These are phyloP conservation scores for Alexandromys oeconomus DNA, from an alignment of 2,797 vertebrate genomes.

Conservation along the genomic window DNA sequence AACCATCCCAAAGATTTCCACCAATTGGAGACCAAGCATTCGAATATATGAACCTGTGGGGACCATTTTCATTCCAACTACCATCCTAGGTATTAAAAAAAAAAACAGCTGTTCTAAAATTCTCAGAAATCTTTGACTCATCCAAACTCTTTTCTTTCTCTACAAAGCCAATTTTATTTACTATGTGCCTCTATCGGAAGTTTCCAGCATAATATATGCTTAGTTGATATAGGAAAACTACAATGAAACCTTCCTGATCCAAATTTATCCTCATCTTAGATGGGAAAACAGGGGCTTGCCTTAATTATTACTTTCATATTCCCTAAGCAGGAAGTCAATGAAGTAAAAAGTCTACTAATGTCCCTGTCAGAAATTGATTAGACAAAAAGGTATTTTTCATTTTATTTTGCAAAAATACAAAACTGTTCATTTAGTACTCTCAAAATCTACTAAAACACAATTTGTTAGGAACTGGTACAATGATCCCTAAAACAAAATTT, in stretches of 20 bases:
- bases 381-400: background rate
- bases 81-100: background rate
- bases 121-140: slow-evolving; percentile 64
- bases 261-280: slow-evolving; percentile 56
- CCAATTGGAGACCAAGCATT: background rate
- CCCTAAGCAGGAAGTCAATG: background rate
- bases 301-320: slow-evolving; percentile 17
- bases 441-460: background rate
- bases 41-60: background rate
- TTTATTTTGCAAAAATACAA: slow-evolving; percentile 47
- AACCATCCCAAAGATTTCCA: background rate
- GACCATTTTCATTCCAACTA: background rate
- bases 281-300: slow-evolving; percentile 63
- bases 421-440: background rate
- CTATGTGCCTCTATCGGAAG: slow-evolving; percentile 25
- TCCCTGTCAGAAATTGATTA: background rate
- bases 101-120: background rate
- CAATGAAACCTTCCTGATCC: slow-evolving; percentile 69
- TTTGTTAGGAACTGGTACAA: background rate
- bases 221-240: slow-evolving; percentile 74
- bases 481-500: background rate
- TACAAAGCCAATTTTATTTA: slow-evolving; percentile 78
- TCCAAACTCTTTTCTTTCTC: slow-evolving; percentile 56
- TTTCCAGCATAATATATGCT: background rate
- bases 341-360: background rate